Base-by-base conservation (phyloP, 2,888 invertebrate genomes). In the Drosophila tanythrix region DNA sequence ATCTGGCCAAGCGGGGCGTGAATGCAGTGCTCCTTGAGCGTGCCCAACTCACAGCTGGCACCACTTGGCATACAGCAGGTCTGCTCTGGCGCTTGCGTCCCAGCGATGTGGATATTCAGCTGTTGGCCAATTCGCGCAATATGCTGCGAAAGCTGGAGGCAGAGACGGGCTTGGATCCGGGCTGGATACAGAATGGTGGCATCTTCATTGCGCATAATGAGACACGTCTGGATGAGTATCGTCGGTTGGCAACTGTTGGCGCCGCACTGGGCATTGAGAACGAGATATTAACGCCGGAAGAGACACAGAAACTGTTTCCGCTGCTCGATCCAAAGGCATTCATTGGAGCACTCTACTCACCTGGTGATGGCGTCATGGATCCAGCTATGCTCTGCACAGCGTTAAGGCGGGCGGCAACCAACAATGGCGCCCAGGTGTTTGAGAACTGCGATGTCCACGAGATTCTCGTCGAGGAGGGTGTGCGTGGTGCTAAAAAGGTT, bases 161-260 rank as follows among this genome's bases (percentile, higher is more conserved):
- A 58, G 98, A 98, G 93, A 96, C 96, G 0, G 98, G 96, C 0
- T 94, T 96, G 13, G 94, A 96, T 92, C 96, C 98, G 0, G 98
- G 98, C 0, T 98, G 97, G 96, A 96, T 95, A 82, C 96, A 97
- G 92, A 98, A 98, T 93, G 98, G 98, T 3, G 98, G 98, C 48
- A 94, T 98, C 86, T 98, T 97, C 92, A 96, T 98, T 81, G 97
- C 98, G 7, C 95, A 95, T 87, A 95, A 95, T 58, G 94, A 95
- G 96, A 95, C 95, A 70, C 94, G 98, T 59, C 94, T 98, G 76
- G 95, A 97, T 92, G 98, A 98, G 93, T 98, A 98, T 92, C 95
- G 96, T 92, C 94, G 98, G 31, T 93, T 98, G 40, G 95, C 96
- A 61, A 97, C 97, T 0, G 93, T 96, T n/a, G 97, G 97, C 0